Conservation (phyloP, 1,140 invertebrate genomes). For the Bombus polaris region DNA sequence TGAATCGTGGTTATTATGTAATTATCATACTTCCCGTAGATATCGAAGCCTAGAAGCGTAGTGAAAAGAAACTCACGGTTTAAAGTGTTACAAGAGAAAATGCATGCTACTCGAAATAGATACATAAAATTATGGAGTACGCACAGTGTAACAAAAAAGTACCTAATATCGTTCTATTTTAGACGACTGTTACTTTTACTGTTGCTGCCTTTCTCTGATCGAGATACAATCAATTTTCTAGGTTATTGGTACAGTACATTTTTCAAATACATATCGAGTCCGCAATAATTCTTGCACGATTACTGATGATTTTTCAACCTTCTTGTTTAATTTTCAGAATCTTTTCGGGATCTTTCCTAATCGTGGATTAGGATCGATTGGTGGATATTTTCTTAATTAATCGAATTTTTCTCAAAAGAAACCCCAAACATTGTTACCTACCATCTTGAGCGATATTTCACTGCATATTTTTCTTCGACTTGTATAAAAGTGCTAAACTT, state of each 20-base stretch:
- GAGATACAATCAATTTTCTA: background rate
- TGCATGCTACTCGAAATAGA: background rate
- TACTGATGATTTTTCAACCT: background rate
- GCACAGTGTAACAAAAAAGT: background rate
- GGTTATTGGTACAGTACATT: background rate
- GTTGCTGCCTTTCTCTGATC: background rate
- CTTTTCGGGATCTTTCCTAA: background rate
- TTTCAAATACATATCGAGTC: no score
- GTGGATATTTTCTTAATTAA: background rate
- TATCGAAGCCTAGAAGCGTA: background rate
- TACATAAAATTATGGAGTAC: background rate
- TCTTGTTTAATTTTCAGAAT: no score
- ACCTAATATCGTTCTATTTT: background rate
- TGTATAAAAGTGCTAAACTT: background rate
- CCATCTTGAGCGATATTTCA: background rate
- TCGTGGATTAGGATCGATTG: no score
- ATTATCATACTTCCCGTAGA: background rate
- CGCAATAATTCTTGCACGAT: background rate
- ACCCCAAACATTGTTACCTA: background rate
- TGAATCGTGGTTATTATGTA: background rate
- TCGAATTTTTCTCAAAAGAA: background rate
- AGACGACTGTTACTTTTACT: background rate
- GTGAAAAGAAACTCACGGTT: background rate
- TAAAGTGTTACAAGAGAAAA: slow-evolving; percentile 16
- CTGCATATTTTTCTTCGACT: background rate